Evolutionary conservation across 2,797 vertebrate species (phyloP).

Genomic region (Otolemur crassicaudatus): DNA sequence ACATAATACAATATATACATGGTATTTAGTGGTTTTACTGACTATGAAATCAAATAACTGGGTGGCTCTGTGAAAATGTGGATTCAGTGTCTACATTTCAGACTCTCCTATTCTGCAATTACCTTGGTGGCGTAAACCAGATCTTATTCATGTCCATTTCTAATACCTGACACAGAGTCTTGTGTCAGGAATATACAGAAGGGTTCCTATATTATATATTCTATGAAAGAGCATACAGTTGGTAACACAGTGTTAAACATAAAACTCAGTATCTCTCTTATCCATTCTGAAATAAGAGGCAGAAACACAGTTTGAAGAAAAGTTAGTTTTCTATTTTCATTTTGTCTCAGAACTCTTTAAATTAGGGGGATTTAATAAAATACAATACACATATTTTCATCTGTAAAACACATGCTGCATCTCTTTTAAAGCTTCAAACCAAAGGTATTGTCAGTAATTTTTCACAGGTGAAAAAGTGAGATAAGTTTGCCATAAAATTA

Average conservation of each 20-base stretch:
- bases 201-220: background rate
- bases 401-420: background rate
- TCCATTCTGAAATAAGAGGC: background rate
- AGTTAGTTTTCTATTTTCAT: slow-evolving; percentile 20
- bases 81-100: background rate
- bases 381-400: background rate
- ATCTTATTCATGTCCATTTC: background rate
- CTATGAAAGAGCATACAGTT: background rate
- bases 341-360: background rate
- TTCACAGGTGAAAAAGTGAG: slow-evolving; percentile 35
- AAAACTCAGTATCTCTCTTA: background rate
- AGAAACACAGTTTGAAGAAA: slow-evolving; percentile 3
- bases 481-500: background rate
- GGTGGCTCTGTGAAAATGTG: background rate
- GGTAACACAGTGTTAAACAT: background rate
- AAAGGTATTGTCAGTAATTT: slow-evolving; percentile 20
- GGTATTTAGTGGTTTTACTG: background rate
- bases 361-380: slow-evolving; percentile 38
- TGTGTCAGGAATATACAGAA: background rate
- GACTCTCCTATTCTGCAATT: background rate
- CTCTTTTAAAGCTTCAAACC: slow-evolving; percentile 13
- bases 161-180: background rate
- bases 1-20: background rate
- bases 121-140: background rate
- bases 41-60: background rate